phyloP scores from a whole-genome alignment of 2,113 vertebrate genomes.

The Lanius ludovicianus region DNA sequence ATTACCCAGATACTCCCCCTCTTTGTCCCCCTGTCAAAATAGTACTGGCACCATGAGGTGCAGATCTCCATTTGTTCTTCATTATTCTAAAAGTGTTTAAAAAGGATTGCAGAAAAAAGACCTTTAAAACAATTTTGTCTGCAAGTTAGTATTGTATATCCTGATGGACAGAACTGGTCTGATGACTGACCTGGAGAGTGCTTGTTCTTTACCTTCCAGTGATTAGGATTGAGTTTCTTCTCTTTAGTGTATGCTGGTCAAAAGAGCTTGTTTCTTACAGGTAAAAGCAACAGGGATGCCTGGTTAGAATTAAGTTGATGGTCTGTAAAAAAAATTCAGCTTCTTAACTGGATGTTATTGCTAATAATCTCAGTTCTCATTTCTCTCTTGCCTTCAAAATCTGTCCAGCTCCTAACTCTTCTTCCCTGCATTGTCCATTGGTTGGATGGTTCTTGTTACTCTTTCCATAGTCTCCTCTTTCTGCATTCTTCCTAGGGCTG shows the following conservation, averaged over 20 bases:
- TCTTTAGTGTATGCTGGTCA: neutral
- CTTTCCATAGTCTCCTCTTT: neutral
- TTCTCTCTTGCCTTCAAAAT: neutral
- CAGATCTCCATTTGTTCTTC: neutral
- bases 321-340: neutral
- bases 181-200: neutral
- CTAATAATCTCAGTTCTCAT: neutral
- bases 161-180: neutral
- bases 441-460: neutral
- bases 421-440: neutral
- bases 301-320: neutral
- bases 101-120: neutral
- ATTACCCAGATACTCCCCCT: neutral
- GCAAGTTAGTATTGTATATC: neutral
- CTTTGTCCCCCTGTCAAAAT: neutral
- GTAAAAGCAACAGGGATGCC: neutral
- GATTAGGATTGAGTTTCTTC: neutral
- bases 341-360: neutral
- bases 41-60: accelerated
- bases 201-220: neutral
- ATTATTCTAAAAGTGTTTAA: neutral
- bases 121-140: neutral
- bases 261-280: neutral
- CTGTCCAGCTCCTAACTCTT: accelerated
- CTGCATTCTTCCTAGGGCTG: neutral